Percentiles rank a stretch among this genome's conserved stretches.
phyloP scores from a whole-genome alignment of 2,888 invertebrate genomes.

The Ormyrus labotus region DNA sequence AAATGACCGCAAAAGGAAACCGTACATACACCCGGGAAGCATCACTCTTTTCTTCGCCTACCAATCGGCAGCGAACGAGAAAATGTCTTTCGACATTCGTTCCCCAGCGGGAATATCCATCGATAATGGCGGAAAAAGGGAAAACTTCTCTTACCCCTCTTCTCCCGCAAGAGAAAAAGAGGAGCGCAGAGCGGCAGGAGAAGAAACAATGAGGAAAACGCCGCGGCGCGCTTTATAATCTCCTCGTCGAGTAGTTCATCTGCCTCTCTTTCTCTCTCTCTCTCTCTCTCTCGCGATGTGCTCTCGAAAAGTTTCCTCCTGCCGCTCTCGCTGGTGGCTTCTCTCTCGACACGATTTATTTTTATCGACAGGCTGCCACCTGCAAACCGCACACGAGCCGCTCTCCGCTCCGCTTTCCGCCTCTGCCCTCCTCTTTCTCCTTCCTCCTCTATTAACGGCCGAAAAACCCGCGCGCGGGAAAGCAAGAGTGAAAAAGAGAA shows the following conservation, averaged over 20 bases:
- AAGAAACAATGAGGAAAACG: conserved; percentile 30
- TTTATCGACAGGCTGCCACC: conserved; percentile 47
- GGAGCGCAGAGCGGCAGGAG: too few relatives aligned
- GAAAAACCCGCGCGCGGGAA: conserved; percentile 28
- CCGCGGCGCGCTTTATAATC: conserved; percentile 22
- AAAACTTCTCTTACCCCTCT: neutral
- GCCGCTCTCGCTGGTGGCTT: too few relatives aligned
- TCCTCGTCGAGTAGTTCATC: neutral
- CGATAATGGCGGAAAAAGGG: conserved; percentile 16
- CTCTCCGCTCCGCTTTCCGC: conserved; percentile 22
- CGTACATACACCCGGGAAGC: neutral
- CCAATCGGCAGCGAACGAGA: neutral
- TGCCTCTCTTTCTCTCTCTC: neutral
- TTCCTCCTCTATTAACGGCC: conserved; percentile 38
- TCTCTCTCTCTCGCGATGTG: neutral
- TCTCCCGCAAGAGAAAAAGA: neutral
- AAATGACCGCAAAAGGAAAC: conserved; percentile 32
- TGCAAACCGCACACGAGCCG: conserved; percentile 18
- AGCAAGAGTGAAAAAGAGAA: neutral
- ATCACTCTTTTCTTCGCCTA: neutral
- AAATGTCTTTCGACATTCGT: neutral
- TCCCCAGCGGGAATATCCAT: neutral
- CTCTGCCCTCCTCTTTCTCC: conserved; percentile 16
- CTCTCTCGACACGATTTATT: conserved; percentile 34
- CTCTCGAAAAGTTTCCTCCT: neutral